Evolutionary conservation across 2,113 vertebrate species (phyloP), one percentile per base, ranked within the genome.

Genomic region (Gopherus evgoodei): DNA sequence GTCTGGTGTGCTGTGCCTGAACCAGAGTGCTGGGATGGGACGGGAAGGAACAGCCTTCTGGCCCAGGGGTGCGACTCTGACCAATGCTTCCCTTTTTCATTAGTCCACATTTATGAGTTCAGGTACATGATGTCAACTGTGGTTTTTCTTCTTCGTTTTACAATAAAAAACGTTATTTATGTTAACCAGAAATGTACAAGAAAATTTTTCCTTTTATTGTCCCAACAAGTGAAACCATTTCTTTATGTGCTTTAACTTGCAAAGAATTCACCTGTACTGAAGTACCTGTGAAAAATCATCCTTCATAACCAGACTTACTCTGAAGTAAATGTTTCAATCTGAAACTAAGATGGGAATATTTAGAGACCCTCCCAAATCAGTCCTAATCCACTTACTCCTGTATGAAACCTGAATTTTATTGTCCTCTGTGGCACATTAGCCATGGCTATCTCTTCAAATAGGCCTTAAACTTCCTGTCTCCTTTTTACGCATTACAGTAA

Each of bases 31-130:
- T 14, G 3, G 9, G 4, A 19, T 11, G 47, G 47, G 47, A 47
- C 11, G 3, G 56, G 44, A 27, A 84, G 83, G 19, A 24, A 21
- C 56, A 35, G 29, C 21, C 19, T 5, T 16, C 42, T 8, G 11
- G 8, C 19, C 0, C 1, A 5, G 0, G 0, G 22, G 2, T 62
- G 13, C 0, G 0, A 2, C 83, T 0, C 52, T 87, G 2, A 21
- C 6, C 88, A 6, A 6, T 0, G 65, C 0, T 0, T 0, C 10
- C 91, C 85, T 87, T 1, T 42, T 8, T 0, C 8, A 44, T 8
- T 0, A 2, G 17, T 59, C 19, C 75, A 50, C 72, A 38, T 38
- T 22, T 22, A 27, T 7, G 13, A 24, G 10, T n/a, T 4, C 2
- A 90, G 75, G 44, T 29, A 84, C 3, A 4, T 0, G 5, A 0